These are phyloP conservation scores for Numenius arquata DNA, from an alignment of 2,113 vertebrate genomes.

Conservation along the genomic window DNA sequence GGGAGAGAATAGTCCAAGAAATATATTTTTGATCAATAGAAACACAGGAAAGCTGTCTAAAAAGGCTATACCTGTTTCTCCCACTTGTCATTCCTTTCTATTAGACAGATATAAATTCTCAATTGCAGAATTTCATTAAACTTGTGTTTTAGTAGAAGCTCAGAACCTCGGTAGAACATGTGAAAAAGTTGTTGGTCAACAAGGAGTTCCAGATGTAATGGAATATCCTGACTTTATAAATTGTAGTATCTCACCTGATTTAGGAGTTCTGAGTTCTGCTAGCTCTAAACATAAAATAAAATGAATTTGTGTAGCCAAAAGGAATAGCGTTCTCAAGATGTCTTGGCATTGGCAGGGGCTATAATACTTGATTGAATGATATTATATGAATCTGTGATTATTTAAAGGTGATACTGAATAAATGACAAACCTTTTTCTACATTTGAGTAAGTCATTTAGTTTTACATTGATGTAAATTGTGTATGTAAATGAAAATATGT, in stretches of 20 bases:
- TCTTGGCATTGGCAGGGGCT: background rate
- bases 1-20: background rate
- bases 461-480: background rate
- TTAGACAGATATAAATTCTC: background rate
- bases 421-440: background rate
- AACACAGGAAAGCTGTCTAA: background rate
- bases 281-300: background rate
- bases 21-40: background rate
- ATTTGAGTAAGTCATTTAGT: background rate
- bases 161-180: background rate
- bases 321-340: background rate
- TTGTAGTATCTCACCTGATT: background rate
- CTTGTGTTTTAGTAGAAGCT: background rate
- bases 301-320: background rate
- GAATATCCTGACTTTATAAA: background rate
- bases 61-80: background rate
- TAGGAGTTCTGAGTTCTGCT: background rate
- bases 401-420: background rate
- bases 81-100: background rate
- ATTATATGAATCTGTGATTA: background rate
- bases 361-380: background rate
- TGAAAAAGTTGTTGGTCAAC: background rate
- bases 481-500: background rate
- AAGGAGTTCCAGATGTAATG: background rate
- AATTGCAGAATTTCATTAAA: background rate